Evolutionary conservation across 2,113 vertebrate species (phyloP).

Genomic region (Tragelaphus buxtoni): DNA sequence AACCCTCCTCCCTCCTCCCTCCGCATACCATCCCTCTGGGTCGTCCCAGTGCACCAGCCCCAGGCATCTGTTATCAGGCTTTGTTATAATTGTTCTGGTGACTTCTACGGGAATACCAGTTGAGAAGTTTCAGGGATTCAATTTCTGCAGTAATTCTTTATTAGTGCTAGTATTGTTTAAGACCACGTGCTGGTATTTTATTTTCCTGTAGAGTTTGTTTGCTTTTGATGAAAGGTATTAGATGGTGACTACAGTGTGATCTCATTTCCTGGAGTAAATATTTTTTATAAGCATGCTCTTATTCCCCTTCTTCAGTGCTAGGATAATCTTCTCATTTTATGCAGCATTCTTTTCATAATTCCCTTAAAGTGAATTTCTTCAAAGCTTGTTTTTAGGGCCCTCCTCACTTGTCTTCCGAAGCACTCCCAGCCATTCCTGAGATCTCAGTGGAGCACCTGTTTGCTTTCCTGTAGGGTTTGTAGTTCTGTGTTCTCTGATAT

Average conservation of each 20-base stretch:
- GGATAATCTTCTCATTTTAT: neutral
- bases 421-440: neutral
- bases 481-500: neutral
- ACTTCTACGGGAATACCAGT: neutral
- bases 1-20: too few species aligned
- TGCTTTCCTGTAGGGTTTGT: neutral
- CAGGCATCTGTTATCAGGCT: too few species aligned
- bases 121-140: neutral
- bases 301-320: neutral
- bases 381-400: neutral
- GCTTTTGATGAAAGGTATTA: neutral
- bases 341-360: neutral
- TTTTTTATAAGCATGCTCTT: neutral
- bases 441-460: neutral
- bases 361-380: neutral
- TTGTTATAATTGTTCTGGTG: neutral
- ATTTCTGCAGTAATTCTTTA: neutral
- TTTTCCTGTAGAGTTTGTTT: neutral
- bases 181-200: neutral
- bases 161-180: neutral
- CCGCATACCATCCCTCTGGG: too few species aligned
- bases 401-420: neutral
- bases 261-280: neutral
- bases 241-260: neutral
- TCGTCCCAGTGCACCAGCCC: too few species aligned